Evolutionary conservation across 2,797 vertebrate genomes (phyloP).

Genomic region (Florisuga fusca): DNA sequence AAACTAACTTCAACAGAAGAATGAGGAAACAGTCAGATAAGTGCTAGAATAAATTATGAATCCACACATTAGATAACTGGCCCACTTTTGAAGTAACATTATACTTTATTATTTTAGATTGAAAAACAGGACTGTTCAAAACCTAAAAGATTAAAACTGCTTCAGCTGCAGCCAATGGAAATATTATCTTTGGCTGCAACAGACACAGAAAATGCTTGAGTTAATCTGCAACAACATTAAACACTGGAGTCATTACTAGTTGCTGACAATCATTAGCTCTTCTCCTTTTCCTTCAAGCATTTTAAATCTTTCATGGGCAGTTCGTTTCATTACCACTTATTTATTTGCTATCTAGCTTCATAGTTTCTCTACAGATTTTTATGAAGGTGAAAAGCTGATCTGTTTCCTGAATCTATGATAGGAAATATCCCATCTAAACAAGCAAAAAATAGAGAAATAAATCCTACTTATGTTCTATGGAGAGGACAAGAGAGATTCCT

Average conservation of each 20-base stretch:
- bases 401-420: neutral
- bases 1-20: slow-evolving; percentile 22
- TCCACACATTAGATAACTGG: neutral
- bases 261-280: neutral
- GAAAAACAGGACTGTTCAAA: slow-evolving; percentile 8
- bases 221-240: slow-evolving; percentile 3
- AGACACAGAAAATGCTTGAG: neutral
- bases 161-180: slow-evolving; percentile 9
- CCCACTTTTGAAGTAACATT: neutral
- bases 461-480: neutral
- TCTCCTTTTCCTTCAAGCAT: neutral
- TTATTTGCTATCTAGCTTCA: neutral
- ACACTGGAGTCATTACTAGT: neutral
- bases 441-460: neutral
- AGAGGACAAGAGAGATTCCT: neutral
- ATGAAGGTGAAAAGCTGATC: neutral
- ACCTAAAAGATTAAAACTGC: neutral
- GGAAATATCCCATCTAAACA: neutral
- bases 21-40: slow-evolving; percentile 8
- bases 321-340: neutral
- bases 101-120: neutral
- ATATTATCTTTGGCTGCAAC: slow-evolving; percentile 2
- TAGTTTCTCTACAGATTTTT: neutral
- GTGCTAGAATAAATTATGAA: slow-evolving; percentile 9
- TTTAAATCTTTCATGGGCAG: neutral